These are phyloP conservation scores for Graphium colonna DNA, from an alignment of 2,888 invertebrate genomes.

Conservation along the genomic window DNA sequence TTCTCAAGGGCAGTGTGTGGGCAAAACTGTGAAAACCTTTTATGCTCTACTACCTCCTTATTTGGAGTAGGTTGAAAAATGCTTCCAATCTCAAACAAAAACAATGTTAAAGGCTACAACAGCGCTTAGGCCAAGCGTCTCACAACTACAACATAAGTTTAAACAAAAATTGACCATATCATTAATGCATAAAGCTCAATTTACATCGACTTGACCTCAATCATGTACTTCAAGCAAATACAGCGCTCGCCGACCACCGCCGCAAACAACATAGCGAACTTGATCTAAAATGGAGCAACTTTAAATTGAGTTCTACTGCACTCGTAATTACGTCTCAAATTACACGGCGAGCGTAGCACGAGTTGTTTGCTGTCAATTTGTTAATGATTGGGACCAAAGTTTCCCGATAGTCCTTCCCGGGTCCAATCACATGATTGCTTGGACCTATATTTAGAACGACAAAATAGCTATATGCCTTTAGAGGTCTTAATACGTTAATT, in stretches of 20 bases:
- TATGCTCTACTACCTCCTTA: too few species aligned
- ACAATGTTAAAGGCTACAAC: too few species aligned
- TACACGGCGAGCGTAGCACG: not conserved
- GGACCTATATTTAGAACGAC: too few species aligned
- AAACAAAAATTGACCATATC: too few species aligned
- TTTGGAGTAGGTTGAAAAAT: too few species aligned
- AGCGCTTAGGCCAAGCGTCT: too few species aligned
- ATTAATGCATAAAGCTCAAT: not conserved
- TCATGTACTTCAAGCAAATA: not conserved
- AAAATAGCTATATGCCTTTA: too few species aligned
- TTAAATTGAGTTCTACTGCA: constrained; percentile 1
- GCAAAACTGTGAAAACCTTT: too few species aligned
- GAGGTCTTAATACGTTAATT: too few species aligned
- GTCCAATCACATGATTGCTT: not conserved
- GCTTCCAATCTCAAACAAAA: too few species aligned
- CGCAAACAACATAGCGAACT: not conserved
- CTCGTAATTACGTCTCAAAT: constrained; percentile 8
- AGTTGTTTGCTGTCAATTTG: constrained; percentile 2
- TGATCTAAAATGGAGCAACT: not conserved
- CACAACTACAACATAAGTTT: too few species aligned
- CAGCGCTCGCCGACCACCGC: not conserved
- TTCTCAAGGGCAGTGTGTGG: too few species aligned
- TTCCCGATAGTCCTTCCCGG: not conserved
- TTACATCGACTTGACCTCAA: not conserved
- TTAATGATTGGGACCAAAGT: constrained; percentile 10